phyloP scores from a whole-genome alignment of 1,140 invertebrate genomes.

The Ganaspis sp. region DNA sequence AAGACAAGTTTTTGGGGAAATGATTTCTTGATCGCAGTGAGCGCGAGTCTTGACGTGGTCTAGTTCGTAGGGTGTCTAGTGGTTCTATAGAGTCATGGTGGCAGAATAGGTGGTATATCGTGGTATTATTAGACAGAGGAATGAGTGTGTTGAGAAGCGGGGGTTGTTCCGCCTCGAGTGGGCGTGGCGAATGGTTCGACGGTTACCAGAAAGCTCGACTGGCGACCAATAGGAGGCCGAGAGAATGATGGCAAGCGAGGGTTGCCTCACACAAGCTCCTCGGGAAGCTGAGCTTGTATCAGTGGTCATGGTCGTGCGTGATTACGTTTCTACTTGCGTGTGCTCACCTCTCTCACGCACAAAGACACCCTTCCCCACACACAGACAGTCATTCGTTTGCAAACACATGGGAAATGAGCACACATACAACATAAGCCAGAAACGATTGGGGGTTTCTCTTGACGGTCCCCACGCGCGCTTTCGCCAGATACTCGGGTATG shows the following conservation, averaged over 20 bases:
- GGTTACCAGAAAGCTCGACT: slow-evolving; percentile 54
- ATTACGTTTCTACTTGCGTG: slow-evolving; percentile 32
- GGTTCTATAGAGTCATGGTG: slow-evolving; percentile 69
- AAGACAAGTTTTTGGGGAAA: slow-evolving; percentile 34
- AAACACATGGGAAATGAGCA: too few species aligned
- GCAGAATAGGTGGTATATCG: slow-evolving; percentile 71
- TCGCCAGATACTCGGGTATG: slow-evolving; percentile 65
- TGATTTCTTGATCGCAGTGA: slow-evolving; percentile 44
- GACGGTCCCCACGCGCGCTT: slow-evolving; percentile 56
- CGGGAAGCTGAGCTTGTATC: slow-evolving; percentile 7
- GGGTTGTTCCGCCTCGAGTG: slow-evolving; percentile 65
- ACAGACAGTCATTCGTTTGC: neutral
- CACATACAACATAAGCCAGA: neutral
- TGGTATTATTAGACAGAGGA: slow-evolving; percentile 69
- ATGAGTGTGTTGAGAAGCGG: slow-evolving; percentile 49
- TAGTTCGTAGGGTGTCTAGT: slow-evolving; percentile 62
- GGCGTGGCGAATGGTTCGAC: slow-evolving; percentile 60
- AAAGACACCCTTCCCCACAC: neutral
- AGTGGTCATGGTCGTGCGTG: slow-evolving; percentile 24
- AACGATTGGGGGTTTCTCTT: slow-evolving; percentile 34
- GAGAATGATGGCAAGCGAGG: slow-evolving; percentile 50
- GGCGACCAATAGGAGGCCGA: slow-evolving; percentile 48
- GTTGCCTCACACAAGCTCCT: neutral
- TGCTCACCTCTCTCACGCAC: slow-evolving; percentile 32
- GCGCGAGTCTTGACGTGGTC: slow-evolving; percentile 61